phyloP scores from a whole-genome alignment of 2,797 vertebrate species.

The Hephaestus fuliginosus region DNA sequence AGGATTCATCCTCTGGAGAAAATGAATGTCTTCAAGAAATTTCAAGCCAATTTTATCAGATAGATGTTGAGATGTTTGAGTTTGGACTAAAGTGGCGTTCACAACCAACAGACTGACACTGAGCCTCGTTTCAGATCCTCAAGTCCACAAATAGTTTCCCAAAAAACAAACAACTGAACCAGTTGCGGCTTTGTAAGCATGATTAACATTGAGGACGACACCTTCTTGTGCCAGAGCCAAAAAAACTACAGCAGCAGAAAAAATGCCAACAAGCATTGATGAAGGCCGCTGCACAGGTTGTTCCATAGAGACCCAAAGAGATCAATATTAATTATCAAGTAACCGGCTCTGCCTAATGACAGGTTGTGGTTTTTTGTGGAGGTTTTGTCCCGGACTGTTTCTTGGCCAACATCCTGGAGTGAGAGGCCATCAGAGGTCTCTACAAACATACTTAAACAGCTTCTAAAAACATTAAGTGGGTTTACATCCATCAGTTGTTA shows the following conservation, averaged over 20 bases:
- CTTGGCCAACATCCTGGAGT: not conserved
- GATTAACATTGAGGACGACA: not conserved
- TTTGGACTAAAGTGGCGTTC: not conserved
- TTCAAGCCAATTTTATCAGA: not conserved
- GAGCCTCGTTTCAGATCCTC: no score
- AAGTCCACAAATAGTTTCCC: not conserved
- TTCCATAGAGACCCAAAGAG: not conserved
- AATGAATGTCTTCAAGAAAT: not conserved
- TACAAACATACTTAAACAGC: no score
- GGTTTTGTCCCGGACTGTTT: not conserved
- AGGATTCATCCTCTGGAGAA: not conserved
- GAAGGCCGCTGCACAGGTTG: not conserved
- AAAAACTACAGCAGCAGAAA: no score
- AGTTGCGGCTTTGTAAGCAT: not conserved
- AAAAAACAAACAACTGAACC: not conserved
- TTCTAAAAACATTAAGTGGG: no score
- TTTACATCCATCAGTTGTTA: no score
- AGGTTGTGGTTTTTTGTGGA: not conserved
- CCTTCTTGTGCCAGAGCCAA: no score
- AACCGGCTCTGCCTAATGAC: not conserved
- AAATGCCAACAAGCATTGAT: not conserved
- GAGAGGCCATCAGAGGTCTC: no score
- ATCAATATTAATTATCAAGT: not conserved
- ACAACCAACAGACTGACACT: no score
- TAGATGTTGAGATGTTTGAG: not conserved